phyloP scores from a whole-genome alignment of 2,113 vertebrate genomes.

The Balaeniceps rex region DNA sequence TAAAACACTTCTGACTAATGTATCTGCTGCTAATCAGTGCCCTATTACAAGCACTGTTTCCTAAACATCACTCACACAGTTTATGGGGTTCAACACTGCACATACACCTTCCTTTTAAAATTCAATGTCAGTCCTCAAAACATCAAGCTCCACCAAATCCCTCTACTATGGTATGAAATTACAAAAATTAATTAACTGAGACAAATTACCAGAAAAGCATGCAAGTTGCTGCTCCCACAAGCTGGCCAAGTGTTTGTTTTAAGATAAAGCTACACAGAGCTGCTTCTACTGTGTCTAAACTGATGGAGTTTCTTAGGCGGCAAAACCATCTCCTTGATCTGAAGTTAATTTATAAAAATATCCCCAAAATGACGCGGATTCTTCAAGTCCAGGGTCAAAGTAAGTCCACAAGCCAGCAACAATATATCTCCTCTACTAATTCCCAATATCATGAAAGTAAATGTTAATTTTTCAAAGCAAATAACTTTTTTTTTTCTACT shows the following conservation, averaged over 20 bases:
- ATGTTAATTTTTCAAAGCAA: neutral
- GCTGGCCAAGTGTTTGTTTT: neutral
- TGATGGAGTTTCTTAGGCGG: neutral
- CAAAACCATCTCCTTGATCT: neutral
- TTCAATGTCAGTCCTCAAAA: neutral
- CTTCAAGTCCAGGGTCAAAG: neutral
- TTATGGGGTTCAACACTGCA: neutral
- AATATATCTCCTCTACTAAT: neutral
- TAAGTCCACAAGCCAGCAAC: neutral
- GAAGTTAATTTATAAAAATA: neutral
- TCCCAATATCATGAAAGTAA: neutral
- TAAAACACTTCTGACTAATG: neutral
- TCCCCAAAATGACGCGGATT: neutral
- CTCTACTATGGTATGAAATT: neutral
- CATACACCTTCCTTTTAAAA: neutral
- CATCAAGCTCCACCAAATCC: neutral
- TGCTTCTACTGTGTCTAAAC: neutral
- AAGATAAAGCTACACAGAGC: neutral
- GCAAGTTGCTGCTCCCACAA: neutral
- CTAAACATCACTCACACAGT: neutral
- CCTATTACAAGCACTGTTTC: neutral
- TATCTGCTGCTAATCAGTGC: neutral
- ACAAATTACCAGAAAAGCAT: neutral
- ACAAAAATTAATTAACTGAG: neutral
- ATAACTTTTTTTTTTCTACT: neutral